Base-by-base conservation (phyloP, 2,888 invertebrate species). In the Coremacera marginata region DNA sequence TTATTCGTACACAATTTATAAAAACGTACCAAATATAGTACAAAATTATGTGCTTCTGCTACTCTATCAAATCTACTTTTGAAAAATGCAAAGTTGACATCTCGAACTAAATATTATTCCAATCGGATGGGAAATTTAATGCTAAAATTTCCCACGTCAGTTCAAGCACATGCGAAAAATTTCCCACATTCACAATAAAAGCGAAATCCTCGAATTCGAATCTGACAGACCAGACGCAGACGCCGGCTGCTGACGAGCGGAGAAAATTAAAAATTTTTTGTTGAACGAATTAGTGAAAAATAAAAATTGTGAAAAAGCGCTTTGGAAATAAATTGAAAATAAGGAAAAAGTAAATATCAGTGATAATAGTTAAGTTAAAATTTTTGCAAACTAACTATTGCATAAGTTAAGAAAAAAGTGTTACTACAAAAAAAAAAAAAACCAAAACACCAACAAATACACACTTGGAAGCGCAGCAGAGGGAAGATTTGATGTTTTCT, bases 201-300 rank as follows among this genome's bases (percentile, higher is more conserved):
- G 11, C 67, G 11, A 34, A 44, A 22, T 25, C 49, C n/a, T 5
- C 37, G 34, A 34, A 31, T 70, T 25, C 27, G 52, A 52, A 14
- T 55, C 37, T 71, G 70, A 55, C 72, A 73, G 73, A 51, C 44
- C 49, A 25, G 62, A 65, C 74, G 74, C 27, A 19, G 74, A 55
- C 65, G 67, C 65, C 74, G 74, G 74, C 65, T 74, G 67, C 34
- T n/a, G 55, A 52, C 22, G 65, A 67, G 27, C 67, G 55, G 9
- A 52, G 16, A 16, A 51, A 68, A 19, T 51, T n/a, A n/a, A n/a
- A 49, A 22, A 49, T 14, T n/a, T 55, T 55, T 55, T 19, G 31
- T 19, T 49, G 44, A 4, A 16, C 34, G 55, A 60, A 44, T n/a
- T 60, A 25, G 34, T 60, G 60, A 25, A 68, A 51, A 31, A 68